Percentiles rank a stretch among this genome's conserved stretches.
phyloP scores from a whole-genome alignment of 2,113 vertebrate genomes.

The Verasper variegatus region DNA sequence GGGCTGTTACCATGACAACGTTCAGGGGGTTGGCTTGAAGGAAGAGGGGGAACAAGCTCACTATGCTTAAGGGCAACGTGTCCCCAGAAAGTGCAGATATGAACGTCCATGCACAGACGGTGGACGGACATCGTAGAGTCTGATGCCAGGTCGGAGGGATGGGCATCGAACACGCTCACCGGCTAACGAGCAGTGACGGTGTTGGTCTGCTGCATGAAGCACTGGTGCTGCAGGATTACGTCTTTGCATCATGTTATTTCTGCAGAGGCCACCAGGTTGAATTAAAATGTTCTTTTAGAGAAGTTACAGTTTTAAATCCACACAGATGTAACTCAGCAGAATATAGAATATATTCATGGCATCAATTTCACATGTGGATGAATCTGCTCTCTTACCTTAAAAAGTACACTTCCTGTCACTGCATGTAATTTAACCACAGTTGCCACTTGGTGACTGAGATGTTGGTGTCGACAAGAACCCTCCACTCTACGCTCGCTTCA shows the following conservation, averaged over 20 bases:
- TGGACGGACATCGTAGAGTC: neutral
- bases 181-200: neutral
- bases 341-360: neutral
- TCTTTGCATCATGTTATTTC: neutral
- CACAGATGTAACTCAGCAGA: neutral
- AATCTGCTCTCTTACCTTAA: neutral
- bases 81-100: constrained; percentile 12
- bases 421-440: no score
- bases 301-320: neutral
- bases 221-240: neutral
- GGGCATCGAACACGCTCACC: neutral
- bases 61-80: constrained; percentile 33
- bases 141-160: neutral
- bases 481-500: no score
- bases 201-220: neutral
- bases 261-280: no score
- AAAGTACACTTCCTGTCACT: no score
- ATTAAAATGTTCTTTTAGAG: no score
- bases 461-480: no score
- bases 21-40: constrained; percentile 38
- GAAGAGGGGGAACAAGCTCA: constrained; percentile 28
- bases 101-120: neutral
- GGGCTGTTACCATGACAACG: constrained; percentile 75
- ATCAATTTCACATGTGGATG: neutral
- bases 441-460: no score